These are phyloP conservation scores for Saguinus midas DNA, from an alignment of 2,113 vertebrate species.

Conservation along the genomic window DNA sequence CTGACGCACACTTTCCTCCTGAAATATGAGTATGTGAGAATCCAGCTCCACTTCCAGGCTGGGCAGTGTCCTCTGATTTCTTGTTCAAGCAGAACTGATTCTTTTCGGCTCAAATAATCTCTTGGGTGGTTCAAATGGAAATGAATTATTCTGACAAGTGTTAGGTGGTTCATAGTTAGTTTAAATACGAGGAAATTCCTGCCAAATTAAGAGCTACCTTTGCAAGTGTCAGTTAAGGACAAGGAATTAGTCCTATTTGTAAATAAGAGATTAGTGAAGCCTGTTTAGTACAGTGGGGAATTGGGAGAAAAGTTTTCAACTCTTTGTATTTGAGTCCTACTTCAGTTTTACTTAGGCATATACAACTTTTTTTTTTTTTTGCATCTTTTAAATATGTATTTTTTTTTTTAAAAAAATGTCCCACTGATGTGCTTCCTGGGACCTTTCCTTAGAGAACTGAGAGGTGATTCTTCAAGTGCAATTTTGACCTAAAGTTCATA, in stretches of 20 bases:
- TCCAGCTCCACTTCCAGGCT: background rate
- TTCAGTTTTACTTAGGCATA: background rate
- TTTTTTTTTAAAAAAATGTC: constrained; percentile 1
- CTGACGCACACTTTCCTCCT: constrained; percentile 9
- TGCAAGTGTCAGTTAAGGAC: background rate
- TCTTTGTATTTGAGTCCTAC: background rate
- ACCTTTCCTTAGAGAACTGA: background rate
- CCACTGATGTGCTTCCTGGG: background rate
- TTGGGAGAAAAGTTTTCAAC: background rate
- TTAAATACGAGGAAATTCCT: background rate
- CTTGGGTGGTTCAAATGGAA: background rate
- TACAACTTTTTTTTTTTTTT: background rate
- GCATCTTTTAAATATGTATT: background rate
- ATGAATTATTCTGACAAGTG: background rate
- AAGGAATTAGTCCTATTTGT: background rate
- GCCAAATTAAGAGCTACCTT: background rate
- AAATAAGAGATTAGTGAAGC: background rate
- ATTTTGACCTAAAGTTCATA: constrained; percentile 13
- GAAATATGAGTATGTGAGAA: background rate
- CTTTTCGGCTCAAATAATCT: background rate
- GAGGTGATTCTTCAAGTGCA: background rate
- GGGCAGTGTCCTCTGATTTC: background rate
- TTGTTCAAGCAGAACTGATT: background rate
- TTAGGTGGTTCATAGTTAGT: background rate
- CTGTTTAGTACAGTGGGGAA: background rate